phyloP scores from a whole-genome alignment of 1,140 invertebrate genomes.

The Bemisia tabaci region DNA sequence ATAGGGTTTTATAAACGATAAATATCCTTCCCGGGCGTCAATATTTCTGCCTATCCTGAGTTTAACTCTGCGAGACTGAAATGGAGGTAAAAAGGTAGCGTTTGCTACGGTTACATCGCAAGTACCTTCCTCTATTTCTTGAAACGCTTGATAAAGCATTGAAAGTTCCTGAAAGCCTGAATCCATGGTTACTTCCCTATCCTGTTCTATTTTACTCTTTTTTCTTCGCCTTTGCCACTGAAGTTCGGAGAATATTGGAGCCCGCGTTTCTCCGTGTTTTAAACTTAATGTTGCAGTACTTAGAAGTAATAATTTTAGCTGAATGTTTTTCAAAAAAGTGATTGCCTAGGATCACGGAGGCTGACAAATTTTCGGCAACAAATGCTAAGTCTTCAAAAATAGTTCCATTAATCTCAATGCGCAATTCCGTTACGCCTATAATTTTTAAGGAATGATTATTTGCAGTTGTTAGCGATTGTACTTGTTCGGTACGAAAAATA shows the following conservation, averaged over 20 bases:
- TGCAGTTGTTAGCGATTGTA: not conserved
- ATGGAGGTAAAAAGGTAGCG: not conserved
- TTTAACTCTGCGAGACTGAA: not conserved
- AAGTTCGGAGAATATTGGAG: not conserved
- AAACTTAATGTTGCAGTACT: not conserved
- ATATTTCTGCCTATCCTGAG: not conserved
- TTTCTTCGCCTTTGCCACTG: not conserved
- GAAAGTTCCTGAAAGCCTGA: not conserved
- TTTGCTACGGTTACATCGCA: not conserved
- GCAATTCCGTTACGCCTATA: not conserved
- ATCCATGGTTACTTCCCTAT: not conserved
- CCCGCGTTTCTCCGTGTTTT: not conserved
- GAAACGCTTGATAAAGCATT: not conserved
- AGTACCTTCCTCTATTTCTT: not conserved
- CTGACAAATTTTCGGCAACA: not conserved
- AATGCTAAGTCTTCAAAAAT: not conserved
- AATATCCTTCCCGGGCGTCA: not conserved
- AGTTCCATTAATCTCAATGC: not conserved
- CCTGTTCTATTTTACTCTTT: not conserved
- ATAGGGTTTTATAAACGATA: not conserved
- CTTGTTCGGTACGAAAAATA: not conserved
- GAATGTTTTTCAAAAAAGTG: not conserved
- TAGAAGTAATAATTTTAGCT: not conserved
- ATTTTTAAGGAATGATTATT: not conserved
- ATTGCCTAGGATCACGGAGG: not conserved